phyloP scores from a whole-genome alignment of 53 echinoderm and acorn worm species.

The Temnopleurus reevesii region DNA sequence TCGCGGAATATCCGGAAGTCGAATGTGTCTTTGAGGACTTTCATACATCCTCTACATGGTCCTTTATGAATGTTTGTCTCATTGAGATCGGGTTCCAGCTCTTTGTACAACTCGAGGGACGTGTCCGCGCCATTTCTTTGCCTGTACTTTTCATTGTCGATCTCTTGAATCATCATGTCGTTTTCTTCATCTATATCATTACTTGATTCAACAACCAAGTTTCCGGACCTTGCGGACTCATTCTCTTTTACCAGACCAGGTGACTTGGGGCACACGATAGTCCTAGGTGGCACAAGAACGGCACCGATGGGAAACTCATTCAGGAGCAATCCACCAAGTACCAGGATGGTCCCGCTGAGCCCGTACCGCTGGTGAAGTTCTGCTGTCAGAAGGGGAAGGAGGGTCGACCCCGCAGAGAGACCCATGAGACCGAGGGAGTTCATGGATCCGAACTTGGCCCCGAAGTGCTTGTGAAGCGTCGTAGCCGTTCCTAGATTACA shows the following conservation, averaged over 20 bases:
- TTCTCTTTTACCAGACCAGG: neutral
- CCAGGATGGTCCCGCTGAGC: neutral
- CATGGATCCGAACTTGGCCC: neutral
- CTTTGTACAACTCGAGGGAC: neutral
- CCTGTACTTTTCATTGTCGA: too few relatives aligned
- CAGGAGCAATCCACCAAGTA: constrained; percentile 39
- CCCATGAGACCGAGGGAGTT: constrained; percentile 41
- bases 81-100: too few relatives aligned
- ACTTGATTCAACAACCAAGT: too few relatives aligned
- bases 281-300: neutral
- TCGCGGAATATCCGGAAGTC: constrained; percentile 43
- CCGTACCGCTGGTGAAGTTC: neutral
- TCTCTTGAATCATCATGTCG: neutral
- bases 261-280: too few relatives aligned
- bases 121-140: too few relatives aligned
- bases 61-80: too few relatives aligned
- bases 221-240: too few relatives aligned
- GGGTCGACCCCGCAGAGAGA: constrained; percentile 23
- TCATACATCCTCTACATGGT: too few relatives aligned
- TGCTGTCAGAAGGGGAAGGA: constrained; percentile 24
- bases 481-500: constrained; percentile 25
- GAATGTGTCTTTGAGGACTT: neutral
- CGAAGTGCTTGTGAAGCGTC: constrained; percentile 5
- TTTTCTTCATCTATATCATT: neutral
- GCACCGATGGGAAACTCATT: constrained; percentile 43